Conservation (phyloP, 2,888 invertebrate species). For the Meliscaeva auricollis region DNA sequence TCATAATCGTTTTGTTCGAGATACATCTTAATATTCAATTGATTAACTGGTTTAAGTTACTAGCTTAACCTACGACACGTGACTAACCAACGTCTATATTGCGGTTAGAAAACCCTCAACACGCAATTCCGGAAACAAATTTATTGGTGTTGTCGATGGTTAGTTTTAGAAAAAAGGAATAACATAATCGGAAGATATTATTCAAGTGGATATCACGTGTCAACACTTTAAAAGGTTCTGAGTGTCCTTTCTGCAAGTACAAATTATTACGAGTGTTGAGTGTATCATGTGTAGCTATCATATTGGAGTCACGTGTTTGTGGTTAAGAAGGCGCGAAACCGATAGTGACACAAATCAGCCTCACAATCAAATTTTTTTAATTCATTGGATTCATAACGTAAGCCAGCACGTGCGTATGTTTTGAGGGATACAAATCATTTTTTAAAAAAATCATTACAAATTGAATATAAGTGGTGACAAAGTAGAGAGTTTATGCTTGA, state of each 20-base stretch:
- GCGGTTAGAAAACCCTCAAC: conserved; percentile 16
- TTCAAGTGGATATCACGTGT: conserved; percentile 65
- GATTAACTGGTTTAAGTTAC: conserved; percentile 50
- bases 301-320: conserved; percentile 53
- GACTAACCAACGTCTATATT: conserved; percentile 61
- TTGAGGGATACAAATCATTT: conserved; percentile 2
- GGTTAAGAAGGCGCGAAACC: conserved; percentile 39
- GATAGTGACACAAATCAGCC: conserved; percentile 12
- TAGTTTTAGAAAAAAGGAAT: conserved; percentile 10
- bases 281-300: conserved; percentile 23
- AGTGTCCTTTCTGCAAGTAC: conserved; percentile 38
- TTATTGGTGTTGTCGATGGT: conserved; percentile 36
- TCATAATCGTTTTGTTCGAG: conserved; percentile 2
- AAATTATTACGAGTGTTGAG: conserved; percentile 53
- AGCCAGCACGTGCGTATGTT: conserved; percentile 48
- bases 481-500: too few species aligned
- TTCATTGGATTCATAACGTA: conserved; percentile 2
- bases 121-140: conserved; percentile 46
- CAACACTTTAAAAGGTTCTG: conserved; percentile 50
- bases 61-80: conserved; percentile 55
- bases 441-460: background rate
- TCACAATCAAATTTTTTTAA: conserved; percentile 13
- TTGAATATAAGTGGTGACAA: too few species aligned
- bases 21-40: conserved; percentile 53
- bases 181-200: conserved; percentile 45